Evolutionary conservation across 2,113 vertebrate species (phyloP), one percentile per base, ranked within the genome.

Genomic region (Thalassarche chlororhynchos): DNA sequence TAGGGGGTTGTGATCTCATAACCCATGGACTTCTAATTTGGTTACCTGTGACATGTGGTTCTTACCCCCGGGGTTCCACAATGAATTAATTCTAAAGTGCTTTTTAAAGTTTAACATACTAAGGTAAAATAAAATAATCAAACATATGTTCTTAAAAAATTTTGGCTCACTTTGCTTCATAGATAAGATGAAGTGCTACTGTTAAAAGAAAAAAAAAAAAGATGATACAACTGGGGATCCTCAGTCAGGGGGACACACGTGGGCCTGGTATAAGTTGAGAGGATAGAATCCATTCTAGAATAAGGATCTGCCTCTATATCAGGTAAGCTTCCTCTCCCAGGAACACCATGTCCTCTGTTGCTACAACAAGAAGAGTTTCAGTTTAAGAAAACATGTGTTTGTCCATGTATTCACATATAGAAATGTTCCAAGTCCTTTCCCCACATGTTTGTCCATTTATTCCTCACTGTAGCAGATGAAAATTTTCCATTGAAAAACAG

Each of bases 1-100:
- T 88, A 98, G 98, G 97, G 96, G 95, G 36, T 84, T 97, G 93
- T 98, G 98, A 97, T 98, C 98, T 98, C 97, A 96, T 98, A 98
- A 98, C 98, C 98, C 97, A 81, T 96, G 97, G 98, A 98, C 98
- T 98, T 98, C 96, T 98, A 98, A 98, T 98, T 98, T 98, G 95
- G 97, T 97, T 97, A 98, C 98, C 95, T 98, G 95, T 98, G 98
- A 97, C 98, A 97, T 96, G 92, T 93, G 94, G 80, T 93, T 97
- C 90, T 93, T 96, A 97, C 75, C 96, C 85, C 54, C 51, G 10
- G 94, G 96, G 84, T 40, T 94, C 84, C 91, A 95, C 92, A 92
- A 95, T 72, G 96, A 98, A 97, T 98, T 98, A 97, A 98, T 98
- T 98, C 89, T 95, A 83, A 97, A 96, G 57, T 3, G 25, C 84